Percentiles rank a stretch among this genome's conserved stretches.
Conservation (phyloP, 2,888 invertebrate genomes). For the Philhelius pedissequus region DNA sequence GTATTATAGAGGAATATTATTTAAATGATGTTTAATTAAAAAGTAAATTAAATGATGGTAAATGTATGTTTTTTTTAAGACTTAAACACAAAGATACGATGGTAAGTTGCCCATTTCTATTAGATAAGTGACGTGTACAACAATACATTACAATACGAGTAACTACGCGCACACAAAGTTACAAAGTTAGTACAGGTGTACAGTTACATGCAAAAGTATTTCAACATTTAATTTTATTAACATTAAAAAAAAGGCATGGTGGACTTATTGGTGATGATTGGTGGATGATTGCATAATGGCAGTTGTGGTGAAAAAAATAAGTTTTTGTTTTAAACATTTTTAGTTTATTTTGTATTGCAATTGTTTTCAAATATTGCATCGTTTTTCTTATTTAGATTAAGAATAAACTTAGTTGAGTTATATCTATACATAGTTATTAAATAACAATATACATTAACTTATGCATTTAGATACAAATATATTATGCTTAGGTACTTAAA, state of each 20-base stretch:
- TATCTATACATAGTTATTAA: neutral
- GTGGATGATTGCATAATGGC: neutral
- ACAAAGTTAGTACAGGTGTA: slow-evolving; percentile 24
- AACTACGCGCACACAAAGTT: slow-evolving; percentile 30
- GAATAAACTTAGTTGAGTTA: neutral
- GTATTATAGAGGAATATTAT: neutral
- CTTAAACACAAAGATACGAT: slow-evolving; percentile 49
- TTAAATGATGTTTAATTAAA: neutral
- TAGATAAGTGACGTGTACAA: slow-evolving; percentile 34
- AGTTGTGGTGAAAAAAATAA: slow-evolving; percentile 30
- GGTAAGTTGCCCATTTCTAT: slow-evolving; percentile 66
- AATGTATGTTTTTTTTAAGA: slow-evolving; percentile 31
- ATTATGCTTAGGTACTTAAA: slow-evolving; percentile 23
- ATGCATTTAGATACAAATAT: neutral
- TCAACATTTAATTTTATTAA: neutral
- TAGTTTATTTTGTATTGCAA: slow-evolving; percentile 28
- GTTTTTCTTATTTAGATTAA: neutral
- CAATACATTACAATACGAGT: too few relatives aligned
- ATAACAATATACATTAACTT: slow-evolving; percentile 29
- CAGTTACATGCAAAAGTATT: slow-evolving; percentile 41
- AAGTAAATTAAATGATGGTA: neutral
- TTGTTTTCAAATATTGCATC: slow-evolving; percentile 29
- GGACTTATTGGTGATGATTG: slow-evolving; percentile 24
- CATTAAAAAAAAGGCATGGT: slow-evolving; percentile 6
- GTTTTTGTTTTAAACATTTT: slow-evolving; percentile 14